A percentile compares a stretch with the other conserved stretches of the same genome.
Evolutionary conservation across 2,797 vertebrate species (phyloP).

Genomic region (Aldrovandia affinis): DNA sequence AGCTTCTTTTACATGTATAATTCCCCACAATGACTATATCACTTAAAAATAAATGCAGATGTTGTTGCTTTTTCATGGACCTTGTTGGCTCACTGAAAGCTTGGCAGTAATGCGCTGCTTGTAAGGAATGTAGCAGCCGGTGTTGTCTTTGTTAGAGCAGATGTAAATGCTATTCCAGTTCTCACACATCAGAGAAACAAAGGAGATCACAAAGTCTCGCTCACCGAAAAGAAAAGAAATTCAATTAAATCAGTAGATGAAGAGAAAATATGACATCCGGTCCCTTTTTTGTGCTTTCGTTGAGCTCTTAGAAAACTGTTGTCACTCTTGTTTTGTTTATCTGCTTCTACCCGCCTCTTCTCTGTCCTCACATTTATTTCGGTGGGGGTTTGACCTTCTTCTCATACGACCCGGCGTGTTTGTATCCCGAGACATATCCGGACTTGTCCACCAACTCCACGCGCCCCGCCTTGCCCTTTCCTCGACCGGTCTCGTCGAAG

Average conservation of each 20-base stretch:
- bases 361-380: conserved; percentile 68
- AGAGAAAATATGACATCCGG: conserved; percentile 67
- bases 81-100: conserved; percentile 58
- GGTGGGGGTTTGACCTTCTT: conserved; percentile 82
- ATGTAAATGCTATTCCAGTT: conserved; percentile 84
- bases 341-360: conserved; percentile 59
- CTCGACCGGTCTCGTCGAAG: conserved; percentile 88
- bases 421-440: conserved; percentile 94
- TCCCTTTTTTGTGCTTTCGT: conserved; percentile 70
- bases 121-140: conserved; percentile 79
- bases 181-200: conserved; percentile 68
- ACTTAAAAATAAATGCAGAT: conserved; percentile 40
- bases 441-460: conserved; percentile 90
- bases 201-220: conserved; percentile 61
- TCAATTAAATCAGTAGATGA: conserved; percentile 50
- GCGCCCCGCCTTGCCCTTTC: conserved; percentile 91
- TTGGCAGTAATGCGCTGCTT: conserved; percentile 68
- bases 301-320: conserved; percentile 60
- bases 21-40: conserved; percentile 55
- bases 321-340: conserved; percentile 58
- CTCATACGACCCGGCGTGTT: conserved; percentile 90
- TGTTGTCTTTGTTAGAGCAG: conserved; percentile 72
- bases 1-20: conserved; percentile 61
- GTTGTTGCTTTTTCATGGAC: conserved; percentile 17
- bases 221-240: conserved; percentile 50